Percentiles rank a stretch among this genome's conserved stretches.
Evolutionary conservation across 2,797 vertebrate genomes (phyloP).

Genomic region (Tolypeutes matacus): DNA sequence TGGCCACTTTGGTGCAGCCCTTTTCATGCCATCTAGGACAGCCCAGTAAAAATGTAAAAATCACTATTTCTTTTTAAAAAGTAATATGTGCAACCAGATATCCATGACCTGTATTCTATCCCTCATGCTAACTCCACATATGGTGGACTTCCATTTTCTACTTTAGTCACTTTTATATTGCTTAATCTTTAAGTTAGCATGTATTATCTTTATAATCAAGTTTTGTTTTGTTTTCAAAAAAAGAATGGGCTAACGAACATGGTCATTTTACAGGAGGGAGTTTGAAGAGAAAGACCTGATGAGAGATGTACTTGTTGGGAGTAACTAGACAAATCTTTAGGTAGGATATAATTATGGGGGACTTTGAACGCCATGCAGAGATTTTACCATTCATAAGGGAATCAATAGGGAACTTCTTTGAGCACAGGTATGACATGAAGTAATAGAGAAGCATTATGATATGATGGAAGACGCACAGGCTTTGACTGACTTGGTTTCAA

Average conservation of each 20-base stretch:
- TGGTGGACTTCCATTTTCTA: background rate
- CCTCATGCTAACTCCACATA: slow-evolving; percentile 33
- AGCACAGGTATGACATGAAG: background rate
- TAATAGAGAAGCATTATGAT: background rate
- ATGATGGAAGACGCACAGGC: background rate
- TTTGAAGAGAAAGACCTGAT: background rate
- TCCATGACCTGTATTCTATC: background rate
- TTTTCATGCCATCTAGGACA: background rate
- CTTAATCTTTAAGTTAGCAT: background rate
- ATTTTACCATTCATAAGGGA: background rate
- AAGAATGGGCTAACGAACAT: background rate
- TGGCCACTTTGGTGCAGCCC: background rate
- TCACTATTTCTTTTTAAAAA: slow-evolving; percentile 14
- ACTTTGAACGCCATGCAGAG: background rate
- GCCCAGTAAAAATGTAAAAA: background rate
- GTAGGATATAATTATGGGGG: background rate
- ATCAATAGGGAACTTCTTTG: background rate
- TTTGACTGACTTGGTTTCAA: slow-evolving; percentile 29
- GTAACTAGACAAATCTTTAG: slow-evolving; percentile 5
- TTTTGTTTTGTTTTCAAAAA: background rate
- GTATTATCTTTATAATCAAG: background rate
- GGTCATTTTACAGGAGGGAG: background rate
- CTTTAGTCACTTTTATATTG: slow-evolving; percentile 7
- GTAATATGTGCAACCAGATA: background rate
- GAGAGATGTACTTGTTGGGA: background rate